Evolutionary conservation across 2,113 vertebrate genomes (phyloP).

Genomic region (Chlorodrepanis virens): DNA sequence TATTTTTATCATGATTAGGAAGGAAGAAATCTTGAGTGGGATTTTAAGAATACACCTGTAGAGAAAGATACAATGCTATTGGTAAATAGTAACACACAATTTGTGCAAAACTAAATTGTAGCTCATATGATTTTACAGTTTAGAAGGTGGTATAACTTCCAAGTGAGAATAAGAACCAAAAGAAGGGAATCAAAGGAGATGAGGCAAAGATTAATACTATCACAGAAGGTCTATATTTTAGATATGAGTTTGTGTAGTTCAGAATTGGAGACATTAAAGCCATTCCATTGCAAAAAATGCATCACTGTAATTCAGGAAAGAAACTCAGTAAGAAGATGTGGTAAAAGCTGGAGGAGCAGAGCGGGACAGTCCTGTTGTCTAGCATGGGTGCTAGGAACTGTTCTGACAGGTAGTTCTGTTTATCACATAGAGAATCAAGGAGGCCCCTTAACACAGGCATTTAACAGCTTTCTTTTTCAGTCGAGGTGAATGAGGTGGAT

Average conservation of each 20-base stretch:
- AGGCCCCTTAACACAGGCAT: background rate
- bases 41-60: background rate
- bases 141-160: background rate
- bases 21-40: background rate
- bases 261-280: background rate
- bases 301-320: background rate
- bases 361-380: background rate
- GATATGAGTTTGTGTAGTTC: background rate
- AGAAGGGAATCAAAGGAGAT: background rate
- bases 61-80: background rate
- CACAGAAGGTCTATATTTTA: background rate
- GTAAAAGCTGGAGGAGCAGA: background rate
- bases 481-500: background rate
- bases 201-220: background rate
- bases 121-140: background rate
- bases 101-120: background rate
- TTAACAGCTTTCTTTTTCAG: background rate
- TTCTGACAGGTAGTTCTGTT: background rate
- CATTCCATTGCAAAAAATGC: background rate
- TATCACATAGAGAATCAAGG: background rate
- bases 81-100: background rate
- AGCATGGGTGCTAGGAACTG: background rate
- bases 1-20: background rate
- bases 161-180: background rate
- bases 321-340: background rate